Evolutionary conservation across 2,797 vertebrate species (phyloP), one percentile per base, ranked within the genome.

Genomic region (Phoxinus dragarum): DNA sequence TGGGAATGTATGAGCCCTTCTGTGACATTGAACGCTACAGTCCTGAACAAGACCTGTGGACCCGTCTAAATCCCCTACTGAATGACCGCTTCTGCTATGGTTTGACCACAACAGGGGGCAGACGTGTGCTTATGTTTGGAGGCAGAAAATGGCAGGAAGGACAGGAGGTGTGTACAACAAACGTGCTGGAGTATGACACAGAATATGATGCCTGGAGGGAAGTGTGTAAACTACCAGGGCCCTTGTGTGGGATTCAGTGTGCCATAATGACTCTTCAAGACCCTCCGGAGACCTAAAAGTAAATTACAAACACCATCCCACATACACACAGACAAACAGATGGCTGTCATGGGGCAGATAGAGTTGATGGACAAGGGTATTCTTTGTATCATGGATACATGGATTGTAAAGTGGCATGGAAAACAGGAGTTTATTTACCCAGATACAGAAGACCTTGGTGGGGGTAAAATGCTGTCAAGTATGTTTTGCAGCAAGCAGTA

Each of bases 1-100:
- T 99, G 90, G 98, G 98, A 21, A 94, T 96, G 90, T 98, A 97
- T 1, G 98, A 99, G 90, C 97, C 97, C 3, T 99, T 98, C 92
- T 98, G 97, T 5, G 97, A 99, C 86, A 98, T 99, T 1, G 98
- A 99, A 90, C 93, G 93, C 72, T 99, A 98, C 0, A 94, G 98
- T 71, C 92, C 96, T 0, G 82, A 66, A 27, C 88, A 91, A 0
- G 95, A 98, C 88, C 95, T 96, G 71, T 99, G 98, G 98, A 98
- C 96, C 2, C 95, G 96, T 61, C 92, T 99, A 42, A 94, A 94
- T 40, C 97, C 97, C 0, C 92, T 98, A 42, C 89, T 94, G 42
- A 95, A 94, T 0, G 97, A 97, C 69, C 95, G 97, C 3, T 99
- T 97, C 91, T 95, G 94, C 92, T 99, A 99, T 0, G 97, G 98